Evolutionary conservation across 1,140 invertebrate genomes (phyloP).

Genomic region (Drosophila pectinifera): DNA sequence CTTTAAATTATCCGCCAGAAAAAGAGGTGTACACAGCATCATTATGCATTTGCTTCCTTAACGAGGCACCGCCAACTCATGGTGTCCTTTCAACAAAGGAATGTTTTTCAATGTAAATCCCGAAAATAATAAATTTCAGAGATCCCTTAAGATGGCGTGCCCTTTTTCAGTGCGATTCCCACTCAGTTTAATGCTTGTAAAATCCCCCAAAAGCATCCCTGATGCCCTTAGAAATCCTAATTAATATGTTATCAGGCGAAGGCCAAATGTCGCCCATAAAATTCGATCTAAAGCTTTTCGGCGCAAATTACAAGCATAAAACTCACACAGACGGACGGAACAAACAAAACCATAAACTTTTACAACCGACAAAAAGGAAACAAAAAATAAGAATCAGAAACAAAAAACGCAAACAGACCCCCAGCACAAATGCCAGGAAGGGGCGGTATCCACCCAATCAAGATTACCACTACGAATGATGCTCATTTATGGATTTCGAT

Average conservation of each 20-base stretch:
- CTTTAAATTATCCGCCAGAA: constrained; percentile 30
- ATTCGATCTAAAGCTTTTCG: constrained; percentile 55
- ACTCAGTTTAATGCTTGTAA: constrained; percentile 30
- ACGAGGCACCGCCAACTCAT: constrained; percentile 9
- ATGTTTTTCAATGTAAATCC: constrained; percentile 20
- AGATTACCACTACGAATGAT: constrained; percentile 47
- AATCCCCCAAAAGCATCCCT: constrained; percentile 24
- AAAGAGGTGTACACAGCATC: constrained; percentile 16
- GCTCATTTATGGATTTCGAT: constrained; percentile 71
- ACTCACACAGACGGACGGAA: constrained; percentile 52
- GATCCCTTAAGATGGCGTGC: constrained; percentile 20
- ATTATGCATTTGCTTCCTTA: constrained; percentile 25
- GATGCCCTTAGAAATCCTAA: constrained; percentile 41
- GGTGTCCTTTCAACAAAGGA: constrained; percentile 1
- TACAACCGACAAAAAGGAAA: constrained; percentile 32
- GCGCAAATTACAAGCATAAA: constrained; percentile 55
- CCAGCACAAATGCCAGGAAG: constrained; percentile 3
- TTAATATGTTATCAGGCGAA: constrained; percentile 58
- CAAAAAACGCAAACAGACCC: constrained; percentile 11
- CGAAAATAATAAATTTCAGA: constrained; percentile 5
- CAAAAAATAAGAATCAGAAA: constrained; percentile 13
- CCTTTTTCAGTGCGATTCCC: constrained; percentile 4
- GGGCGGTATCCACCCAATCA: neutral
- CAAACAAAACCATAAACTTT: constrained; percentile 62
- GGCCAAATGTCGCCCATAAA: constrained; percentile 55